phyloP scores from a whole-genome alignment of 2,797 vertebrate genomes.

The Microctenopoma steveboyesi region DNA sequence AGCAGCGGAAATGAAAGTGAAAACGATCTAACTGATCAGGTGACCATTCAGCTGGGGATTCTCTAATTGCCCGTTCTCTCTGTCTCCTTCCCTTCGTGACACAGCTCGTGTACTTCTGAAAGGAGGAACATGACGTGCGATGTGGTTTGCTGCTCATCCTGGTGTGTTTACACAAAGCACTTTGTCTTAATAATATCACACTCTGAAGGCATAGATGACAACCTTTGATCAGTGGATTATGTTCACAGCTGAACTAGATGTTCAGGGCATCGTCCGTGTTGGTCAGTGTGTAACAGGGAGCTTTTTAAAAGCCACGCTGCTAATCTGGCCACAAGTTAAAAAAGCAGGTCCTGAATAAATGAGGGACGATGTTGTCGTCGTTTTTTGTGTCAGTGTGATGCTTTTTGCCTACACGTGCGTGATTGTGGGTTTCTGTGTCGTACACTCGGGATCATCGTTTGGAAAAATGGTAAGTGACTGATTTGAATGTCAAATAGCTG shows the following conservation, averaged over 20 bases:
- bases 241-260: too few species aligned
- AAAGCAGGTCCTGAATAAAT: too few species aligned
- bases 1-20: constrained; percentile 69
- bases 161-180: background rate
- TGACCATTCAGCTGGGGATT: constrained; percentile 65
- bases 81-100: constrained; percentile 31
- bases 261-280: too few species aligned
- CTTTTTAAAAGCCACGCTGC: too few species aligned
- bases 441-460: constrained; percentile 22
- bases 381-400: too few species aligned
- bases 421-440: background rate
- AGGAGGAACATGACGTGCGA: constrained; percentile 8
- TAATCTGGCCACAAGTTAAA: too few species aligned
- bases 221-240: background rate
- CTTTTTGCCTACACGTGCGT: too few species aligned
- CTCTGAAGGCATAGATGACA: background rate
- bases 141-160: constrained; percentile 1
- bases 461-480: constrained; percentile 50
- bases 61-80: constrained; percentile 46
- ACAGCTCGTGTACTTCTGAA: background rate
- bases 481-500: constrained; percentile 68
- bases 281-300: too few species aligned
- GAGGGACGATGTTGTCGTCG: too few species aligned
- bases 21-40: constrained; percentile 64
- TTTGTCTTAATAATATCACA: constrained; percentile 1